A percentile compares a stretch with the other conserved stretches of the same genome.
Conservation (phyloP, 2,888 invertebrate species). For the Acanthosepion pharaonis region DNA sequence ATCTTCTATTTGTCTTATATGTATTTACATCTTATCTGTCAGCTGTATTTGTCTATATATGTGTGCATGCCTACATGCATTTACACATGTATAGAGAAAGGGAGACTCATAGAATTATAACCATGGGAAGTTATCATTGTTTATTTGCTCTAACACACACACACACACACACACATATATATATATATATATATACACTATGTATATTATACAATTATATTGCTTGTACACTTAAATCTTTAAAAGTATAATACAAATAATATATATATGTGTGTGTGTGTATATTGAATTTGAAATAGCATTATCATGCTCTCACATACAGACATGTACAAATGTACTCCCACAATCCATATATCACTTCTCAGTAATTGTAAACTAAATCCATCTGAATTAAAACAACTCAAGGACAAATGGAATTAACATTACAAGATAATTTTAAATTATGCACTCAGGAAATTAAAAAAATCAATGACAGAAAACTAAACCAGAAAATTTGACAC, state of each 20-base stretch:
- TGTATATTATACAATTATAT: neutral
- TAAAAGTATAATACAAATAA: neutral
- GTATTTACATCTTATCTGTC: too few species aligned
- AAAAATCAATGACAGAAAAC: neutral
- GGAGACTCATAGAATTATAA: neutral
- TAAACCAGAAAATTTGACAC: slow-evolving; percentile 18
- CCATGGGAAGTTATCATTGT: too few species aligned
- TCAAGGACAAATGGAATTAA: too few species aligned
- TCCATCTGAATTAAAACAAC: too few species aligned
- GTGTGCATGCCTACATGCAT: neutral
- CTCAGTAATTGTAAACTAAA: too few species aligned
- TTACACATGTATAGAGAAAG: neutral
- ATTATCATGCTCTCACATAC: neutral
- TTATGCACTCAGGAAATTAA: neutral
- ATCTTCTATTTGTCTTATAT: too few species aligned
- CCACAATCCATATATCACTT: too few species aligned
- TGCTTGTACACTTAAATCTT: too few species aligned
- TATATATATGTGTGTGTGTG: neutral
- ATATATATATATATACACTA: neutral
- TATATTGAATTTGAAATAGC: neutral
- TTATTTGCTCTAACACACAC: neutral
- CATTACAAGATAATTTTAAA: too few species aligned
- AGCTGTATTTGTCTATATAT: neutral
- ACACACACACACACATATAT: neutral
- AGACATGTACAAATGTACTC: neutral